These are phyloP conservation scores for Galerucella pusilla DNA, from an alignment of 2,888 invertebrate genomes.

Conservation along the genomic window DNA sequence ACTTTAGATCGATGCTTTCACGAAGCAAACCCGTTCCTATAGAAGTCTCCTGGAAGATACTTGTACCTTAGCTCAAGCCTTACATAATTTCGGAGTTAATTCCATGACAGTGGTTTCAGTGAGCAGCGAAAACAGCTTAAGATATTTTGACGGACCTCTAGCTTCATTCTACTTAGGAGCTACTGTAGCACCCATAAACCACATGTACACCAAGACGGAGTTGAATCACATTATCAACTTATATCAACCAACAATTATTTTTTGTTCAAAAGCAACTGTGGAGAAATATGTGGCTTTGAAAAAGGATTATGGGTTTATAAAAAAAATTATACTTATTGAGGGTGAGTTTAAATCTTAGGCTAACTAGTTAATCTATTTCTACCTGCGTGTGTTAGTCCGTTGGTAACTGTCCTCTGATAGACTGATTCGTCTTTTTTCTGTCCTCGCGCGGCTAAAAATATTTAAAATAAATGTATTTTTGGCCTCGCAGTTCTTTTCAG, in stretches of 20 bases:
- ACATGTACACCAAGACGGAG: slow-evolving; percentile 44
- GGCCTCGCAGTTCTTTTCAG: no score
- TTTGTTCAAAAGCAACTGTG: slow-evolving; percentile 71
- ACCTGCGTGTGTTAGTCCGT: no score
- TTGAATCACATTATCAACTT: slow-evolving; percentile 70
- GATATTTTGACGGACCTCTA: slow-evolving; percentile 52
- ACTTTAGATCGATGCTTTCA: slow-evolving; percentile 54
- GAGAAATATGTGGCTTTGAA: slow-evolving; percentile 65
- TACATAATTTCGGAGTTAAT: slow-evolving; percentile 47
- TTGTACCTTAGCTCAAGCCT: slow-evolving; percentile 50
- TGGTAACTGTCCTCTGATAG: no score
- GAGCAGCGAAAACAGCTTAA: slow-evolving; percentile 53
- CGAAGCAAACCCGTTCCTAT: slow-evolving; percentile 47
- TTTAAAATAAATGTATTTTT: no score
- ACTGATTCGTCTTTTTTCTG: no score
- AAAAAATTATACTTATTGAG: slow-evolving; percentile 70
- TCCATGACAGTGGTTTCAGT: slow-evolving; percentile 50
- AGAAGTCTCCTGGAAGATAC: slow-evolving; percentile 47
- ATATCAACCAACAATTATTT: slow-evolving; percentile 74
- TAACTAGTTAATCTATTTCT: no score
- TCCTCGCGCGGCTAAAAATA: no score
- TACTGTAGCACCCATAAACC: slow-evolving; percentile 52
- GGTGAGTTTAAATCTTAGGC: not conserved
- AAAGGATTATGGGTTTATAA: slow-evolving; percentile 52
- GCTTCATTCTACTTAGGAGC: slow-evolving; percentile 53